phyloP scores from a whole-genome alignment of 2,113 vertebrate species.

The Poeciliopsis retropinna region DNA sequence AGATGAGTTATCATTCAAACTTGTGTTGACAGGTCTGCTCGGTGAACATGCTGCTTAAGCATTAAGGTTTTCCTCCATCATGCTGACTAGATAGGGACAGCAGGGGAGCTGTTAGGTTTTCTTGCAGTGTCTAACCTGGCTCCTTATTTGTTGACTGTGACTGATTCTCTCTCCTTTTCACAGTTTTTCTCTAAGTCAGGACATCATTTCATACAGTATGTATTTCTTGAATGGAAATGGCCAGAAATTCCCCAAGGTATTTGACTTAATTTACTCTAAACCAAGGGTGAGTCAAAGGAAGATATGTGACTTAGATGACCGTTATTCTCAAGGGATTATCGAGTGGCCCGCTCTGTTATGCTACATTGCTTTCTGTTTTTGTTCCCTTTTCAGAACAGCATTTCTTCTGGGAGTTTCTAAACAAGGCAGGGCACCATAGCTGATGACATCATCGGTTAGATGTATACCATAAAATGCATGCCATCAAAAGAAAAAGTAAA shows the following conservation, averaged over 20 bases:
- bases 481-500: slow-evolving; percentile 3
- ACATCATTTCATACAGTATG: slow-evolving; percentile 1
- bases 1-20: slow-evolving; percentile 38
- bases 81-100: slow-evolving; percentile 1
- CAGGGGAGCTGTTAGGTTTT: slow-evolving; percentile 14
- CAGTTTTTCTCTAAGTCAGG: background rate
- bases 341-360: slow-evolving; percentile 21
- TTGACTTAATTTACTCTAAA: slow-evolving; percentile 16
- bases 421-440: slow-evolving; percentile 1
- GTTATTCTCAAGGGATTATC: slow-evolving; percentile 34
- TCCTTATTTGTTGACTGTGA: background rate
- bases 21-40: slow-evolving; percentile 41
- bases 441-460: slow-evolving; percentile 44
- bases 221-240: slow-evolving; percentile 8
- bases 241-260: slow-evolving; percentile 6
- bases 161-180: slow-evolving; percentile 15
- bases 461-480: background rate
- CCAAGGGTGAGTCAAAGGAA: slow-evolving; percentile 19
- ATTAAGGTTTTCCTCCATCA: slow-evolving; percentile 52
- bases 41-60: slow-evolving; percentile 28
- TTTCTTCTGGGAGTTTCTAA: slow-evolving; percentile 21
- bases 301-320: slow-evolving; percentile 45
- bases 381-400: slow-evolving; percentile 30
- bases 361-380: slow-evolving; percentile 34
- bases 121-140: slow-evolving; percentile 1